These are phyloP conservation scores for Brachionus rotundiformis DNA, from an alignment of 1,140 invertebrate genomes.

Conservation along the genomic window DNA sequence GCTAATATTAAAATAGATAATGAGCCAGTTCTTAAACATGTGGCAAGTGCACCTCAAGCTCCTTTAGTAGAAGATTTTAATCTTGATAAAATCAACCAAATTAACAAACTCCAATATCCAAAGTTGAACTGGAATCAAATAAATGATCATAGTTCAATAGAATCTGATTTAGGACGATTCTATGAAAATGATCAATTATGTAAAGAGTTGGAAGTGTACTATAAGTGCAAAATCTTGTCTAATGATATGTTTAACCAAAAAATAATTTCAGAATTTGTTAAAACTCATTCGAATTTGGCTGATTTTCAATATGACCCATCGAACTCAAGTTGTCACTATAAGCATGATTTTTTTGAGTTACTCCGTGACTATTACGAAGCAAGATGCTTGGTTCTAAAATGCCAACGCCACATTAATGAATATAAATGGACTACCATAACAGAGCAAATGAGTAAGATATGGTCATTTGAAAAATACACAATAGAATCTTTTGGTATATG, in stretches of 20 bases:
- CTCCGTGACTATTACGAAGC: slow-evolving; percentile 34
- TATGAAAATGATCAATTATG: slow-evolving; percentile 40
- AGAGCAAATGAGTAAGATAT: slow-evolving; percentile 45
- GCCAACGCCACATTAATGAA: slow-evolving; percentile 44
- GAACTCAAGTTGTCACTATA: neutral
- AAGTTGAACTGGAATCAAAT: slow-evolving; percentile 35
- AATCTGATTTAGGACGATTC: slow-evolving; percentile 16
- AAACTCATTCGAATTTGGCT: slow-evolving; percentile 14
- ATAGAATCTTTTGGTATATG: slow-evolving; percentile 40
- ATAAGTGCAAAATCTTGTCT: slow-evolving; percentile 30
- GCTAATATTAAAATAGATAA: slow-evolving; percentile 1
- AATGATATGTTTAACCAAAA: neutral
- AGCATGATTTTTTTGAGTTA: slow-evolving; percentile 37
- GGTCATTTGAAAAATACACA: slow-evolving; percentile 50
- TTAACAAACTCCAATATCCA: slow-evolving; percentile 49
- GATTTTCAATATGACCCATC: slow-evolving; percentile 43
- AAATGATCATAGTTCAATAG: neutral
- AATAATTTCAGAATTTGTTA: slow-evolving; percentile 6
- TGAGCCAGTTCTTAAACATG: neutral
- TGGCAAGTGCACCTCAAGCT: neutral
- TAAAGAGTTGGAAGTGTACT: slow-evolving; percentile 45
- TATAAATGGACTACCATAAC: slow-evolving; percentile 39
- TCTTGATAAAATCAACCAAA: slow-evolving; percentile 20
- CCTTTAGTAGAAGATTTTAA: slow-evolving; percentile 35
- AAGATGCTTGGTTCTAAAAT: slow-evolving; percentile 16